These are phyloP conservation scores for Jacana jacana DNA, from an alignment of 2,113 vertebrate genomes.

Conservation along the genomic window DNA sequence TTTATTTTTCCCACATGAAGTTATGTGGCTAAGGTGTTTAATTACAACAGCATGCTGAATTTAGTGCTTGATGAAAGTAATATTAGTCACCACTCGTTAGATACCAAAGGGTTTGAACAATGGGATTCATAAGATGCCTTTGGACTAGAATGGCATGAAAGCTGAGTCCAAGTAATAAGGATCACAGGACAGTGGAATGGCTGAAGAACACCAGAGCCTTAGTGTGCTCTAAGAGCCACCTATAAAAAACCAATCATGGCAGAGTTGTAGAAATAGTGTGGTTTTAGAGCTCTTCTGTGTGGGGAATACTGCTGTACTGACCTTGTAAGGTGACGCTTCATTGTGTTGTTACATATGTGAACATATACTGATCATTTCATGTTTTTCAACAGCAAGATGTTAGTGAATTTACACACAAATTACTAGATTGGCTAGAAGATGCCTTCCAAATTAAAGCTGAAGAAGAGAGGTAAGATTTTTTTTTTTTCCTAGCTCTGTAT, in stretches of 20 bases:
- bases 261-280: background rate
- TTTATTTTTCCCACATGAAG: background rate
- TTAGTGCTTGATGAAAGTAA: background rate
- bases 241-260: background rate
- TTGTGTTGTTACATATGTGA: background rate
- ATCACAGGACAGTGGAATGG: background rate
- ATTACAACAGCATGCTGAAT: background rate
- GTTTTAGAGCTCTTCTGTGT: background rate
- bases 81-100: background rate
- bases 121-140: conserved; percentile 17
- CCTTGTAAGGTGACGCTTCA: background rate
- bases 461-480: conserved; percentile 83
- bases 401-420: conserved; percentile 97
- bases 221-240: background rate
- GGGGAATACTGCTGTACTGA: background rate
- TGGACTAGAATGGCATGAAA: background rate
- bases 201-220: background rate
- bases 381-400: conserved; percentile 90
- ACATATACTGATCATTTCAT: background rate
- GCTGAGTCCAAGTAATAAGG: background rate
- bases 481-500: background rate
- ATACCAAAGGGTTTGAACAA: conserved; percentile 34
- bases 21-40: background rate
- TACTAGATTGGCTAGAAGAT: conserved; percentile 97
- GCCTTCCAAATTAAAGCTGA: conserved; percentile 98